These are phyloP conservation scores for Choristoneura fumiferana DNA, from an alignment of 1,140 invertebrate species.

Conservation along the genomic window DNA sequence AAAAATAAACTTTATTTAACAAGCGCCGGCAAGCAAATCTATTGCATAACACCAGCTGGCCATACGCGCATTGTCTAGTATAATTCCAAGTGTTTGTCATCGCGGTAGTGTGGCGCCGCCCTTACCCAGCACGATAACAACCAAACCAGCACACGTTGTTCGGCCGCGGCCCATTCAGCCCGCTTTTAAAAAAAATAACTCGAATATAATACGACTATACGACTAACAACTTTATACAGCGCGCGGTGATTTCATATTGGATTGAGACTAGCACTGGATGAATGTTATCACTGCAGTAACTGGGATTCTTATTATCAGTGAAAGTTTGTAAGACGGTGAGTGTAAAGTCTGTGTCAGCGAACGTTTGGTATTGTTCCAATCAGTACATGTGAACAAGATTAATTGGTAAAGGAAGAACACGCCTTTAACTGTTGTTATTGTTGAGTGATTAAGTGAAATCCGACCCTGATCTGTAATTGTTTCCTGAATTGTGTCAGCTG, in stretches of 20 bases:
- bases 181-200: conserved; percentile 3
- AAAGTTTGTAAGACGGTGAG: conserved; percentile 5
- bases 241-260: background rate
- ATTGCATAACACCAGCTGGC: conserved; percentile 3
- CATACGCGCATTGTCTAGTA: conserved; percentile 3
- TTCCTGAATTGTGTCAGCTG: no score
- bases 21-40: no score
- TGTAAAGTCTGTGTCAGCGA: background rate
- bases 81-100: background rate
- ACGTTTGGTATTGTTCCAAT: background rate
- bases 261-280: no score
- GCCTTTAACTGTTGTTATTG: conserved; percentile 2
- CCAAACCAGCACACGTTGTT: conserved; percentile 1
- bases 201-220: background rate
- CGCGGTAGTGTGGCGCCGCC: background rate
- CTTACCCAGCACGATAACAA: conserved; percentile 6
- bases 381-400: background rate
- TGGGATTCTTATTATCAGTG: background rate
- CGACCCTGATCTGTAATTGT: background rate
- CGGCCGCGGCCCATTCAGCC: conserved; percentile 1
- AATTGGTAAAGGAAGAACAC: conserved; percentile 9
- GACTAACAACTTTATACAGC: background rate
- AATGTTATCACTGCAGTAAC: no score
- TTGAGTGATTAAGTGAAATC: conserved; percentile 10
- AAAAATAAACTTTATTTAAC: background rate